Conservation (phyloP, 2,888 invertebrate genomes). For the Polydrusus pterygomalis region DNA sequence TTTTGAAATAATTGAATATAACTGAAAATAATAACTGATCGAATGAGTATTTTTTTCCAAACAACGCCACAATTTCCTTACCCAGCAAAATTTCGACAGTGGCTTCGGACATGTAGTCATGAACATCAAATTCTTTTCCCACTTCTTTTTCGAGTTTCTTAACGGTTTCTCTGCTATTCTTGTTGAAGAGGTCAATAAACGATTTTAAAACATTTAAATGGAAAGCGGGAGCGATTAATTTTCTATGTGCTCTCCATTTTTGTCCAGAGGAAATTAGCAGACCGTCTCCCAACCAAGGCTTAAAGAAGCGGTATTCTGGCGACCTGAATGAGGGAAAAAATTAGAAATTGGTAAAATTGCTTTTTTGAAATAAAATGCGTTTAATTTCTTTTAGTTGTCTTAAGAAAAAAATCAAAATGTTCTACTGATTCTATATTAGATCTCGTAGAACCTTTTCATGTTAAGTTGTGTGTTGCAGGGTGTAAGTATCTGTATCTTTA, state of each 20-base stretch:
- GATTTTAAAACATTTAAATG: conserved; percentile 90
- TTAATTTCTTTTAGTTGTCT: no score
- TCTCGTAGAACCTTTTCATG: no score
- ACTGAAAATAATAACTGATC: no score
- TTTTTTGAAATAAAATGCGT: no score
- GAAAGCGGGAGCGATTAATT: conserved; percentile 91
- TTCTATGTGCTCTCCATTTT: conserved; percentile 90
- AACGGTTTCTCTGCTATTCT: conserved; percentile 85
- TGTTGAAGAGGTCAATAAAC: conserved; percentile 89
- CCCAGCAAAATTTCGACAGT: conserved; percentile 86
- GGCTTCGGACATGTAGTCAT: conserved; percentile 89
- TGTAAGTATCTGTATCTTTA: no score
- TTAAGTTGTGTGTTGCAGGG: no score
- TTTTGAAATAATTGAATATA: no score
- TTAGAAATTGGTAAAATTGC: no score
- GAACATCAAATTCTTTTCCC: conserved; percentile 83
- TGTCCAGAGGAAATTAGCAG: conserved; percentile 88
- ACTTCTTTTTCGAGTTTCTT: conserved; percentile 82
- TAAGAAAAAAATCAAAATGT: no score
- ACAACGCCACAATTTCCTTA: conserved; percentile 69
- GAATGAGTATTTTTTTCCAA: no score
- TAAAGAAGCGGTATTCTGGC: conserved; percentile 85
- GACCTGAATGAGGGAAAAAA: conserved; percentile 22
- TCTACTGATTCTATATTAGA: no score
- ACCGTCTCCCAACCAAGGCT: conserved; percentile 89